Evolutionary conservation across 2,797 vertebrate species (phyloP).

Genomic region (Hylomyscus alleni): DNA sequence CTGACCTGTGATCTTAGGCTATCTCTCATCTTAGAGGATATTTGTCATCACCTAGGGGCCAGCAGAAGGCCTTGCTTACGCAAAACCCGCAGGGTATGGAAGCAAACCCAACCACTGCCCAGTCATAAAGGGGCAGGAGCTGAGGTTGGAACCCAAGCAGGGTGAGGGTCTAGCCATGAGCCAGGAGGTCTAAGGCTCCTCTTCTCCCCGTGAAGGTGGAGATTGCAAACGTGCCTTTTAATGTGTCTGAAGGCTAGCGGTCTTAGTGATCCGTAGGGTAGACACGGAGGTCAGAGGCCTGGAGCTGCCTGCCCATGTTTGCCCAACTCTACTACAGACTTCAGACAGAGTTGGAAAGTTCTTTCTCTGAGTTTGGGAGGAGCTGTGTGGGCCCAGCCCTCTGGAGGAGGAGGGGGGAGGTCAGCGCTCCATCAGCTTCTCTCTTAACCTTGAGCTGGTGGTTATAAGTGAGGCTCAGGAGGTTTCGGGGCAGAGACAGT

Average conservation of each 20-base stretch:
- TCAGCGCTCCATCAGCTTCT: neutral
- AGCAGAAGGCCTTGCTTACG: neutral
- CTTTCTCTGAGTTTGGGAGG: constrained; percentile 52
- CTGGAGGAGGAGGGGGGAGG: neutral
- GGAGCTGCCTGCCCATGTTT: neutral
- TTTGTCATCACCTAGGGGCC: neutral
- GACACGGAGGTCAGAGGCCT: neutral
- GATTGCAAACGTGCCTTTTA: neutral
- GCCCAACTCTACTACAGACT: neutral
- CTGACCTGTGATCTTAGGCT: neutral
- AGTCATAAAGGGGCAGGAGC: neutral
- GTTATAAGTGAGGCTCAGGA: constrained; percentile 71
- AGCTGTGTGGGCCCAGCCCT: neutral
- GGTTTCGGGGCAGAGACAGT: neutral
- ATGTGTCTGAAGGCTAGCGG: neutral
- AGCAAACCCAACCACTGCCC: neutral
- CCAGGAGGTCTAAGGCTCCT: neutral
- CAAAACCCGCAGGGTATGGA: too few relatives aligned
- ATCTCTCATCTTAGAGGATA: neutral
- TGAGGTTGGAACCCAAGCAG: neutral
- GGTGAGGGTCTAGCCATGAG: neutral
- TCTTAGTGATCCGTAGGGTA: neutral
- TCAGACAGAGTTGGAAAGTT: neutral
- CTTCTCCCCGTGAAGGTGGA: neutral
- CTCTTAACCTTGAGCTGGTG: constrained; percentile 77